A percentile compares a stretch with the other conserved stretches of the same genome.
These are phyloP conservation scores for Drosophila lacicola DNA, from an alignment of 2,888 invertebrate species.

Conservation along the genomic window DNA sequence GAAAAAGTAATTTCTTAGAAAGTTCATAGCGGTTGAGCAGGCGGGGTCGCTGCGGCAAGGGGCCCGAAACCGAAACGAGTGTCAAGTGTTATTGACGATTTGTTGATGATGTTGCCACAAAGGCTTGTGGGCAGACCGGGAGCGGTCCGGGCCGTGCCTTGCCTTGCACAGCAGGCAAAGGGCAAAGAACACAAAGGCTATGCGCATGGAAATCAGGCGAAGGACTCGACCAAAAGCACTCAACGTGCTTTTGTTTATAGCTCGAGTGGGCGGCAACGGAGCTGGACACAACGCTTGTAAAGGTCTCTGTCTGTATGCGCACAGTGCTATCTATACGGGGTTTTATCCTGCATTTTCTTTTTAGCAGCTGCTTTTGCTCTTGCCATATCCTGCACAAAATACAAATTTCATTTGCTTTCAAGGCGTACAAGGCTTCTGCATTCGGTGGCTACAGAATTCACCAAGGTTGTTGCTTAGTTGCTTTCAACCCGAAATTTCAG, in stretches of 20 bases:
- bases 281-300: slow-evolving; percentile 27
- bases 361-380: slow-evolving; percentile 17
- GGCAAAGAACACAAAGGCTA: slow-evolving; percentile 41
- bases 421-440: slow-evolving; percentile 26
- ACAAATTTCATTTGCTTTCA: slow-evolving; percentile 35
- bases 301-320: slow-evolving; percentile 8
- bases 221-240: slow-evolving; percentile 27
- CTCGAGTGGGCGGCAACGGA: slow-evolving; percentile 31
- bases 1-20: slow-evolving; percentile 76
- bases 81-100: slow-evolving; percentile 80
- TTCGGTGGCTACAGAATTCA: slow-evolving; percentile 33
- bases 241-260: slow-evolving; percentile 44
- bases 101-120: slow-evolving; percentile 77
- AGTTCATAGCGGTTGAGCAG: slow-evolving; percentile 46
- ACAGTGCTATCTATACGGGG: slow-evolving; percentile 23
- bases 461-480: slow-evolving; percentile 49
- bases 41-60: slow-evolving; percentile 37
- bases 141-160: not conserved
- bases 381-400: slow-evolving; percentile 24
- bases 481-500: slow-evolving; percentile 31
- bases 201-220: slow-evolving; percentile 58
- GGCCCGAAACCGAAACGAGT: slow-evolving; percentile 53
- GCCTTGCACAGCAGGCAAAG: slow-evolving; percentile 17
- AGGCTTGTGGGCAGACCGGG: slow-evolving; percentile 26
- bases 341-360: slow-evolving; percentile 23